Evolutionary conservation across 2,797 vertebrate genomes (phyloP), one percentile per base, ranked within the genome.

Genomic region (Cacajao melanocephalus): DNA sequence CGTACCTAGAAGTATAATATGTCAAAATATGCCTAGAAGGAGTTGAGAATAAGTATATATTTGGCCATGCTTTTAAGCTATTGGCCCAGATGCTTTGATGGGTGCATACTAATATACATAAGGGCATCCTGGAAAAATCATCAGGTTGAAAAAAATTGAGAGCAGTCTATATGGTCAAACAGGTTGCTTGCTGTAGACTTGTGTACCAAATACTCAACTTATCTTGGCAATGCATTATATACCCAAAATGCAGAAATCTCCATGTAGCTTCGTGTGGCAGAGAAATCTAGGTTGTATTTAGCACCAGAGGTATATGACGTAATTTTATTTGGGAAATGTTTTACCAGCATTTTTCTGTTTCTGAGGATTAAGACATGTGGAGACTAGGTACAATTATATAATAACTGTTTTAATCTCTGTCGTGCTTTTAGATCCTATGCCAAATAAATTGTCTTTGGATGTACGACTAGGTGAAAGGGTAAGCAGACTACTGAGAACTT

Each of bases 261-360:
- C 10, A 12, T 11, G 12, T 48, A 78, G 44, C 9, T 89, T 17
- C 4, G 4, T 58, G 36, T 90, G 90, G 11, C 55, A 88, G 30
- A 48, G 36, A 95, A 81, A 89, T 7, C 76, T 87, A 46, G 33
- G 55, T 36, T 88, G 19, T 91, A 24, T 78, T 93, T 97, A 92
- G 28, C 33, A 78, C 5, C 5, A 36, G 58, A 86, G 22, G 10
- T 70, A 82, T 82, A 46, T 82, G 41, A 33, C 44, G 8, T 50
- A 52, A 72, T 81, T 93, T 94, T 24, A 85, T 70, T 93, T 79
- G 58, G 14, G 41, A 72, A 83, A 57, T 57, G 22, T 70, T 83
- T 88, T 76, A 83, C 58, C 33, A 76, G 44, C 75, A 70, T 41
- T 39, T 36, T 19, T 58, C 39, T 88, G 76, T 92, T 92, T 78